A percentile compares a stretch with the other conserved stretches of the same genome.
phyloP scores from a whole-genome alignment of 2,888 invertebrate species.

The Hypselothyrea guttata region DNA sequence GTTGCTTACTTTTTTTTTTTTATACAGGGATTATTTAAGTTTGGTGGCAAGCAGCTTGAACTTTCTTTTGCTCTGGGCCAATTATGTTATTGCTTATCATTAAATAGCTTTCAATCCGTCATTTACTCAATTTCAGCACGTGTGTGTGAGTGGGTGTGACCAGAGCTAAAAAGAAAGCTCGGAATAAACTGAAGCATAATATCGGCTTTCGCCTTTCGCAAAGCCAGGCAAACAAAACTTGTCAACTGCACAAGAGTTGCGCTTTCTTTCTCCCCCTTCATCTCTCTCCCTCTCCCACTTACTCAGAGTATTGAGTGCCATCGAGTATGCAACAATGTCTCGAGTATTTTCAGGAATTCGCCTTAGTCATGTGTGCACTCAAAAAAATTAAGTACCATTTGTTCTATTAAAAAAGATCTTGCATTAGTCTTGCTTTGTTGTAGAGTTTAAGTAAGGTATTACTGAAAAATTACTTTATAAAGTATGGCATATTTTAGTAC shows the following conservation, averaged over 20 bases:
- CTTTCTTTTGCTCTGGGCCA: background rate
- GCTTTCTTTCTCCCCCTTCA: constrained; percentile 16
- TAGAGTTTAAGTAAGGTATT: too few species aligned
- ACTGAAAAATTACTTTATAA: too few species aligned
- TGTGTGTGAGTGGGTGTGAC: constrained; percentile 15
- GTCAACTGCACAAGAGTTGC: constrained; percentile 58
- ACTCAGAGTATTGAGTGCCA: constrained; percentile 1
- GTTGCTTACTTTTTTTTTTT: too few species aligned
- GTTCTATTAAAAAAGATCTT: too few species aligned
- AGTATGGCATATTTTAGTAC: too few species aligned
- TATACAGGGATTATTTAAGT: too few species aligned
- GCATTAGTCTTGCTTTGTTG: too few species aligned
- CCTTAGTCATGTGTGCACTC: constrained; percentile 22
- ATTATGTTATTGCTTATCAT: constrained; percentile 20
- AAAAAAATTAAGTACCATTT: too few species aligned
- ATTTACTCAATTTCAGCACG: constrained; percentile 29
- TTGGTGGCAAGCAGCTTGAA: too few species aligned
- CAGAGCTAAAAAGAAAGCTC: background rate
- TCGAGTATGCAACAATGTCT: constrained; percentile 60
- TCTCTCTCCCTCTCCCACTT: too few species aligned
- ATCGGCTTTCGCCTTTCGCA: constrained; percentile 3
- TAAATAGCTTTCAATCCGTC: constrained; percentile 33
- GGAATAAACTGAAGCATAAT: background rate
- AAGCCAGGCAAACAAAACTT: constrained; percentile 48
- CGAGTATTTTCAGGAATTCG: constrained; percentile 15